Base-by-base conservation (phyloP, 1,140 invertebrate genomes). In the Lasioglossum baleicum region DNA sequence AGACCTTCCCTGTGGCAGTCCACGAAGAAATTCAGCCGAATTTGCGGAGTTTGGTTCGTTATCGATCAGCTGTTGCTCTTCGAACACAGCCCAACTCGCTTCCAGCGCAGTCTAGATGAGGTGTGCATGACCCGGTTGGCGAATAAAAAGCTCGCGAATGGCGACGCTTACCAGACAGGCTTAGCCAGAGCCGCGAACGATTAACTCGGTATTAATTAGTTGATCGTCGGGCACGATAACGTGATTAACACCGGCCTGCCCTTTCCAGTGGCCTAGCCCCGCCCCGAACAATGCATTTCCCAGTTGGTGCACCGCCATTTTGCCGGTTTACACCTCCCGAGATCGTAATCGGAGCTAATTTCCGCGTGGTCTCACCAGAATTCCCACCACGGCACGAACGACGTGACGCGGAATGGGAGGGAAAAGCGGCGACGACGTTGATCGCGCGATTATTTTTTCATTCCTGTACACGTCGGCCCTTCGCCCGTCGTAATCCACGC, bases 131-230 rank as follows among this genome's bases (percentile, higher is more conserved):
- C 6, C 68, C 48, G 20, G 3, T 13, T 67, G 17, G n/a, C 22
- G 4, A 5, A 7, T 44, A 63, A 51, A 58, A 63, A 64, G 5
- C 6, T 42, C 0, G 44, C 6, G 17, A 67, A 67, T 60, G 53
- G 70, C 26, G 42, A 68, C 15, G 58, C 66, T 40, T 26, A 13
- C 22, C 42, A 65, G 15, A 20, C 22, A 58, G 42, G n/a, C 13
- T 73, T 53, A 31, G 17, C 13, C 48, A 17, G 48, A 58, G 72
- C 71, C 44, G 44, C 69, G 64, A 77, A 63, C 82, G 65, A 82
- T 88, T 86, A 87, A 64, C 79, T 77, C 31, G 44, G 60, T 77
- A 76, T 85, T 88, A 85, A 87, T 87, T 87, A 85, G 75, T 81
- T 64, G 82, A 86, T 81, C 71, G 73, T 40, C 73, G 31, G 44